Conservation (phyloP, 2,888 invertebrate species). For the Agonopterix heracliana region DNA sequence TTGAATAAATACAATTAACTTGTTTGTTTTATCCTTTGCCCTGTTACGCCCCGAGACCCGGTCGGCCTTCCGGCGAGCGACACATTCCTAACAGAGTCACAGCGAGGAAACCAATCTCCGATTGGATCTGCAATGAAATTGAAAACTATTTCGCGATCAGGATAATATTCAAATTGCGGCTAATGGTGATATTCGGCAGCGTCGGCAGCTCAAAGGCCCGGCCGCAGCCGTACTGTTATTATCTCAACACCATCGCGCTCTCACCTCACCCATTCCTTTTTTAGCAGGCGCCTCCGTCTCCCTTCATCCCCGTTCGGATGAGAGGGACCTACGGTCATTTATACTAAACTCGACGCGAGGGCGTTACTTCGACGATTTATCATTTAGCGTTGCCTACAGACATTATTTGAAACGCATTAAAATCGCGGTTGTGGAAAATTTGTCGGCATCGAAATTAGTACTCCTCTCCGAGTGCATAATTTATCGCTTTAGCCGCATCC, state of each 20-base stretch:
- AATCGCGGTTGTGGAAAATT: constrained; percentile 73
- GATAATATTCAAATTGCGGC: constrained; percentile 59
- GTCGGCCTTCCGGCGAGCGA: constrained; percentile 44
- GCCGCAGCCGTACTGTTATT: constrained; percentile 66
- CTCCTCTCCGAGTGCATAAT: constrained; percentile 67
- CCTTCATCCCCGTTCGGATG: constrained; percentile 37
- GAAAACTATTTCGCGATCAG: constrained; percentile 45
- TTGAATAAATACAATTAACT: constrained; percentile 77
- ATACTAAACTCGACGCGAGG: constrained; percentile 61
- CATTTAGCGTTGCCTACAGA: constrained; percentile 75
- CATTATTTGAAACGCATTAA: constrained; percentile 76
- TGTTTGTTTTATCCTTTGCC: constrained; percentile 67
- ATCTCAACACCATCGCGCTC: constrained; percentile 74
- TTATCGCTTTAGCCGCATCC: constrained; percentile 67
- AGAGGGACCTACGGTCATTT: constrained; percentile 55
- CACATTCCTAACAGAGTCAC: constrained; percentile 32
- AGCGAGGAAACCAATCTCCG: too few relatives aligned
- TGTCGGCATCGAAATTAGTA: constrained; percentile 75
- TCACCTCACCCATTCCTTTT: constrained; percentile 69
- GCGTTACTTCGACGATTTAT: constrained; percentile 73
- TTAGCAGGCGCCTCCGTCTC: constrained; percentile 63
- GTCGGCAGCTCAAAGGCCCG: constrained; percentile 55
- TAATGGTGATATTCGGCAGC: constrained; percentile 67
- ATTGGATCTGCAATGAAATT: constrained; percentile 23
- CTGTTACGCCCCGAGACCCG: constrained; percentile 46